phyloP scores from a whole-genome alignment of 2,113 vertebrate species.

The Cettia cetti region DNA sequence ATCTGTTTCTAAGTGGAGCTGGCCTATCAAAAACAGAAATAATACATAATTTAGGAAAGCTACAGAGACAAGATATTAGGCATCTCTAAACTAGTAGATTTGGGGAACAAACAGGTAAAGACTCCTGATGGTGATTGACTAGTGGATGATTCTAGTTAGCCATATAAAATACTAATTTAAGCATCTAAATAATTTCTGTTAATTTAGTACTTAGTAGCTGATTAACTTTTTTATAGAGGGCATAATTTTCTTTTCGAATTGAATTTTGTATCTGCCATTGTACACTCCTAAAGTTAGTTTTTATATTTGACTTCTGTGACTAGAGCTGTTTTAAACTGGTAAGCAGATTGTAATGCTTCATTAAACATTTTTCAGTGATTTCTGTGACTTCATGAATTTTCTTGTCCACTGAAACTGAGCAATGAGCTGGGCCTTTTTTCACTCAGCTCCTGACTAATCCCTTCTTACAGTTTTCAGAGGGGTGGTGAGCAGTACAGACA shows the following conservation, averaged over 20 bases:
- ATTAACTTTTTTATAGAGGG: neutral
- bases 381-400: neutral
- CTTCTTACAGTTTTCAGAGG: neutral
- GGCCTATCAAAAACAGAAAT: neutral
- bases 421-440: neutral
- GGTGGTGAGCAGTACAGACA: neutral
- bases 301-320: neutral
- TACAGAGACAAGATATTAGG: neutral
- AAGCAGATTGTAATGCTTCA: neutral
- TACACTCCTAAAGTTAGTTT: neutral
- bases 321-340: neutral
- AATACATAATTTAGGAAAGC: neutral
- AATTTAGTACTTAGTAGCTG: neutral
- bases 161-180: neutral
- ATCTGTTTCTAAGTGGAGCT: neutral
- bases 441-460: neutral
- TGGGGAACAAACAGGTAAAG: neutral
- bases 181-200: neutral
- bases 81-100: neutral
- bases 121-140: neutral
- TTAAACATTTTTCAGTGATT: neutral
- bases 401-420: neutral
- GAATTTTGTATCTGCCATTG: neutral
- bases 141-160: neutral
- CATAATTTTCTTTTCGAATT: neutral